Evolutionary conservation across 1,140 invertebrate species (phyloP), one percentile per base, ranked within the genome.

Genomic region (Aphaenogaster ashmeadi): DNA sequence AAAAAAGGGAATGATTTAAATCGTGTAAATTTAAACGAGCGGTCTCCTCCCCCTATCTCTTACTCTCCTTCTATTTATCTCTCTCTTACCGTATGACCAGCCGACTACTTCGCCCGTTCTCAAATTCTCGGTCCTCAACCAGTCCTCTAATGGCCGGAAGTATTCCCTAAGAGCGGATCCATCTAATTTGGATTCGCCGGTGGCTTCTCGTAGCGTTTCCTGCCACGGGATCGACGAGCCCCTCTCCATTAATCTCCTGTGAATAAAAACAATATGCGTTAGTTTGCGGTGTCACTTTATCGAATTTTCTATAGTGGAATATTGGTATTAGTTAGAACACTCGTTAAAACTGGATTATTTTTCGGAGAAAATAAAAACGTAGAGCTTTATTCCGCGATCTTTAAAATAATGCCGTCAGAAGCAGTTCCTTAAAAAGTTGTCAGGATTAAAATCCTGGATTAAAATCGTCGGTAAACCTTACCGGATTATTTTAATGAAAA

Each of bases 71-170:
- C 6, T 36, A 1, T 36, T 15, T 36, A 0, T n/a, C 5, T 27
- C n/a, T 47, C 66, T 6, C 91, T 95, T 92, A 96, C 96, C 98
- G 92, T 98, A 98, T 85, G 97, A 97, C 98, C 98, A 98, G 33
- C 98, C 98, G 7, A 98, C 96, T 86, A 97, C 97, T 93, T 98
- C 98, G 33, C 97, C 97, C 13, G 97, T 98, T 74, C 98, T 95
- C 0, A 98, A 94, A 93, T 98, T 98, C 92, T 99, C 98, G 88
- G 97, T 97, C 56, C 97, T 96, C 71, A 99, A 96, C 98, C 98
- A 99, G 36, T 98, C 97, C 91, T 98, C 97, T 6, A 99, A 96
- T 0, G 99, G 99, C 21, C 97, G 96, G 96, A 99, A 99, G 95
- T 99, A 99, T 92, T 99, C 98, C 64, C 98, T 94, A n/a, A 99